Evolutionary conservation across 2,113 vertebrate species (phyloP), one percentile per base, ranked within the genome.

Genomic region (Brachyhypopomus gauderio): DNA sequence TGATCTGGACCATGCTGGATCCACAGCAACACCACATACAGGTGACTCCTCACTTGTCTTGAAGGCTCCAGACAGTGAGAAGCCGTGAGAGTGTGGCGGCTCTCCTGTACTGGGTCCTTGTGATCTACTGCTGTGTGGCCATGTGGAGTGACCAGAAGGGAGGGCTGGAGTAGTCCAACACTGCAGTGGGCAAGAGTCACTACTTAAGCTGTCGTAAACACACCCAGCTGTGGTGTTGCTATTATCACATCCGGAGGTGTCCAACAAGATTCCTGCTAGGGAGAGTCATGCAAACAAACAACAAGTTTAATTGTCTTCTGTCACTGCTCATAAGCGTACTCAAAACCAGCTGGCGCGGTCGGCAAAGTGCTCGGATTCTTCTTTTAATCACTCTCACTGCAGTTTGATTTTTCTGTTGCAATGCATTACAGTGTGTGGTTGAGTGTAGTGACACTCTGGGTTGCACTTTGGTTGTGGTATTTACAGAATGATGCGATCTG

Each of bases 41-140:
- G 56, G 5, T 77, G 56, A 25, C 77, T 60, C 48, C 22, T 72
- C 27, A 72, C 7, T 48, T 70, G 45, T 27, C 30, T 20, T 69
- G 45, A 73, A 77, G 75, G 78, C 77, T 71, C 77, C 41, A 79
- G 52, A 69, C 77, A 80, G 17, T 63, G 66, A 30, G 11, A 62
- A 79, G 59, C 72, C 34, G 27, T 79, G 52, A 70, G 63, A 30
- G 55, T 25, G 22, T 25, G 23, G 59, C 45, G 72, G 27, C 27
- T 60, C 27, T 60, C 5, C 23, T 67, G 25, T 34, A 12, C 20
- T n/a, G 38, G 30, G 48, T 72, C 41, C 45, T 17, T 70, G 64
- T 60, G 63, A 81, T 74, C 36, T 75, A 52, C 36, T 66, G 36
- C 52, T 38, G 66, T 69, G 64, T 59, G 17, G 30, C 52, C 45